These are phyloP conservation scores for Agriopis marginaria DNA, from an alignment of 2,888 invertebrate genomes.

Conservation along the genomic window DNA sequence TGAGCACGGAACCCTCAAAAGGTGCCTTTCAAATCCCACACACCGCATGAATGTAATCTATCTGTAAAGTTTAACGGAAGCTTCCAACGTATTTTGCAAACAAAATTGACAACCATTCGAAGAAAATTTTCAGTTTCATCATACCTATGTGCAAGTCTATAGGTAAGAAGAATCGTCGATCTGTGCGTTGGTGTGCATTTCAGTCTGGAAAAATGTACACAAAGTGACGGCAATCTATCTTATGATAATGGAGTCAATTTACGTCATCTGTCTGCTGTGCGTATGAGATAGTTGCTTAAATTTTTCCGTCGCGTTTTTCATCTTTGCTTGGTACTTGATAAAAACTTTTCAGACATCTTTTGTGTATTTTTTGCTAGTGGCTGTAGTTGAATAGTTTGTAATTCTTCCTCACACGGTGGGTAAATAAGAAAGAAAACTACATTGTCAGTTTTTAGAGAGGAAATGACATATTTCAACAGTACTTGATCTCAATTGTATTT, in stretches of 20 bases:
- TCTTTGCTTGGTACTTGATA: not conserved
- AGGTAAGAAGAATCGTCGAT: no score
- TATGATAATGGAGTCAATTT: conserved; percentile 41
- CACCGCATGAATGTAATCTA: no score
- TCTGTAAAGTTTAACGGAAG: no score
- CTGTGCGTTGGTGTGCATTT: no score
- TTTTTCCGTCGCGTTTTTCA: conserved; percentile 13
- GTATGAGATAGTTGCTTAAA: conserved; percentile 5
- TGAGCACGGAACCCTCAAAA: no score
- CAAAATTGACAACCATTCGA: no score
- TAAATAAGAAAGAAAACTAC: not conserved
- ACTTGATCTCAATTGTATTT: not conserved
- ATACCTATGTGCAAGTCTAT: no score
- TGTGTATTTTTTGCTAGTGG: conserved; percentile 17
- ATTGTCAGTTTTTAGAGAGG: conserved; percentile 7
- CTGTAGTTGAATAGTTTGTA: conserved; percentile 9
- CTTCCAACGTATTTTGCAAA: no score
- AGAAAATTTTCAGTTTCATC: no score
- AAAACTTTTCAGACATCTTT: conserved; percentile 22
- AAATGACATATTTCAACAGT: not conserved
- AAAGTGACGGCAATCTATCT: conserved; percentile 35
- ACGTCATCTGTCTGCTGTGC: conserved; percentile 34
- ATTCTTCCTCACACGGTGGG: not conserved
- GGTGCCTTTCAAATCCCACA: no score
- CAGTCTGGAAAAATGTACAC: conserved; percentile 25